Base-by-base conservation (phyloP, 2,888 invertebrate genomes). In the Aporophyla nigra region DNA sequence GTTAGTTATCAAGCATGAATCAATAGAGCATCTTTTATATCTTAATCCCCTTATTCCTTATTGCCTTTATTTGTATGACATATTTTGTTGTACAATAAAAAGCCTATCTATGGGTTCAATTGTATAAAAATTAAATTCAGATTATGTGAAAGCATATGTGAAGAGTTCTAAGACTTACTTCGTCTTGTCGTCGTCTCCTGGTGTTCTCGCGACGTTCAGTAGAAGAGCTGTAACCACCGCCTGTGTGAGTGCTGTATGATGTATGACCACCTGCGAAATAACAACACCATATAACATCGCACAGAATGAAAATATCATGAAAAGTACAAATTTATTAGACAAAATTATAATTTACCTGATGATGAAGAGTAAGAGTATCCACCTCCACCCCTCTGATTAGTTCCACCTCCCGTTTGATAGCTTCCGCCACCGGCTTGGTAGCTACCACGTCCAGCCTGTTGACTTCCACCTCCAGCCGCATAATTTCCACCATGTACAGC, bases 281-380 rank as follows among this genome's bases (percentile, higher is more conserved):
- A 65, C 9, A 72, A 16, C 5, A 51, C 43, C 53, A 24, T 46
- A 40, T 75, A 59, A 67, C 14, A 53, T 53, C 40, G 14, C 14
- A 54, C 14, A n/a, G 2, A 6, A 49, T 24, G 5, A 53, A 61
- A 24, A 6, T 6, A 40, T n/a, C 14, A 14, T 14, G 14, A 27
- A n/a, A 21, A 62, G n/a, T n/a, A 63, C n/a, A 46, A 0, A 53
- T 40, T 40, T 19, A 5, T 1, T 14, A 14, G 14, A 63, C 7
- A 12, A 16, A 68, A 54, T 12, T 46, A 69, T 43, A 54, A 56
- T 70, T 87, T 89, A 95, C 96, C 95, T 90, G 95, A 93, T 76
- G 90, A 91, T 27, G 95, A 93, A 66, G 95, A 95, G 78, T 96
- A 95, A 3, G 95, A 94, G 78, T 95, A 95, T 82, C 93, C 93